phyloP scores from a whole-genome alignment of 2,888 invertebrate genomes.

The Pseudeuparius sepicola region DNA sequence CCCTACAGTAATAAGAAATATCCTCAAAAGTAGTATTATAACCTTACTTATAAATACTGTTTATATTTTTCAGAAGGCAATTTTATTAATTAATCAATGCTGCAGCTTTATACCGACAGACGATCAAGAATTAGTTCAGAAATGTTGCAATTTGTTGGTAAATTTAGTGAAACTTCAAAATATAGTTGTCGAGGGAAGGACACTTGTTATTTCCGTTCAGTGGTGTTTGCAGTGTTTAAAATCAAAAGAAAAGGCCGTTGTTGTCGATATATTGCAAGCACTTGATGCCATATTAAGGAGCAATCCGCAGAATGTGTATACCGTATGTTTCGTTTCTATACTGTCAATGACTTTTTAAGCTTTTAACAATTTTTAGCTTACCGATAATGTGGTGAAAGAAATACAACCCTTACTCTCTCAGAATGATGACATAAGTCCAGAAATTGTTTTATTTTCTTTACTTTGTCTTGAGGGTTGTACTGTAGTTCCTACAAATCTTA shows the following conservation, averaged over 20 bases:
- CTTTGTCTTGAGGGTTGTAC: slow-evolving; percentile 35
- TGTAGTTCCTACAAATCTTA: slow-evolving; percentile 17
- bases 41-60: too few species aligned
- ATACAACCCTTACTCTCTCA: slow-evolving; percentile 15
- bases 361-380: slow-evolving; percentile 25
- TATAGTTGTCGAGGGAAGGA: slow-evolving; percentile 37
- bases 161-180: slow-evolving; percentile 47
- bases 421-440: slow-evolving; percentile 15
- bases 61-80: slow-evolving; percentile 33
- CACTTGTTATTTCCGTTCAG: slow-evolving; percentile 30
- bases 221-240: slow-evolving; percentile 37
- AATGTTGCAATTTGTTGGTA: slow-evolving; percentile 48
- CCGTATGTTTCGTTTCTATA: slow-evolving; percentile 16
- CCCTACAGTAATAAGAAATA: slow-evolving; percentile 29
- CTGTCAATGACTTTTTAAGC: slow-evolving; percentile 5
- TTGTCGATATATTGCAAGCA: slow-evolving; percentile 34
- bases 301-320: slow-evolving; percentile 25
- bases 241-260: slow-evolving; percentile 27
- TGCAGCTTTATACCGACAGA: slow-evolving; percentile 37
- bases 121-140: slow-evolving; percentile 46
- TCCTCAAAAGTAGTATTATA: background rate
- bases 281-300: slow-evolving; percentile 36
- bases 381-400: slow-evolving; percentile 21
- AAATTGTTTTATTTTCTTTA: slow-evolving; percentile 27
- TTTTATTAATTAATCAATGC: slow-evolving; percentile 35